These are phyloP conservation scores for Herminia tarsipennalis DNA, from an alignment of 2,888 invertebrate genomes.

Conservation along the genomic window DNA sequence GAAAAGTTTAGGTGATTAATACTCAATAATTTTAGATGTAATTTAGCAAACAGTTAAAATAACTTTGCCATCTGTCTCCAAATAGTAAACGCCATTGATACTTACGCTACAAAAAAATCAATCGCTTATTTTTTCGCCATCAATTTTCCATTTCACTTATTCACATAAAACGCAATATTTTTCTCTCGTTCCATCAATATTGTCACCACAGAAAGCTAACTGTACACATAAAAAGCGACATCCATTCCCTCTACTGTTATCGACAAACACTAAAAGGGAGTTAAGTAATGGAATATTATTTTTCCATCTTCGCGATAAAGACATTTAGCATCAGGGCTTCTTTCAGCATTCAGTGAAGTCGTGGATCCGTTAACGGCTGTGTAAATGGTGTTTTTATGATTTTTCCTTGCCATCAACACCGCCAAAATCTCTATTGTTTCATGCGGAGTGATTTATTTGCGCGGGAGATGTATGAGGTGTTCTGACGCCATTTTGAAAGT, in stretches of 20 bases:
- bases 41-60: too few species aligned
- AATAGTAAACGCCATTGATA: too few species aligned
- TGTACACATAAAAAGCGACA: constrained; percentile 15
- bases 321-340: constrained; percentile 25
- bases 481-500: constrained; percentile 44
- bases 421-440: constrained; percentile 60
- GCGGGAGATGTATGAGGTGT: constrained; percentile 57
- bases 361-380: constrained; percentile 56
- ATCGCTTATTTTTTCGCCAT: neutral
- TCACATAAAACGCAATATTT: neutral
- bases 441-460: constrained; percentile 60
- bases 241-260: constrained; percentile 24
- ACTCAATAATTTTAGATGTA: too few species aligned
- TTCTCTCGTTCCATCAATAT: neutral
- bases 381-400: constrained; percentile 70
- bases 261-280: constrained; percentile 33
- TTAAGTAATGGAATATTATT: constrained; percentile 42
- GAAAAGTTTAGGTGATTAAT: too few species aligned
- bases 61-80: too few species aligned
- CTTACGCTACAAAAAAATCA: too few species aligned
- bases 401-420: constrained; percentile 49
- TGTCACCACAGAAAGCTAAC: neutral
- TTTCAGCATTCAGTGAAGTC: constrained; percentile 29
- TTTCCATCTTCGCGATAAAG: constrained; percentile 43
- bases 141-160: neutral